Base-by-base conservation (phyloP, 2,113 vertebrate genomes). In the Camelus bactrianus region DNA sequence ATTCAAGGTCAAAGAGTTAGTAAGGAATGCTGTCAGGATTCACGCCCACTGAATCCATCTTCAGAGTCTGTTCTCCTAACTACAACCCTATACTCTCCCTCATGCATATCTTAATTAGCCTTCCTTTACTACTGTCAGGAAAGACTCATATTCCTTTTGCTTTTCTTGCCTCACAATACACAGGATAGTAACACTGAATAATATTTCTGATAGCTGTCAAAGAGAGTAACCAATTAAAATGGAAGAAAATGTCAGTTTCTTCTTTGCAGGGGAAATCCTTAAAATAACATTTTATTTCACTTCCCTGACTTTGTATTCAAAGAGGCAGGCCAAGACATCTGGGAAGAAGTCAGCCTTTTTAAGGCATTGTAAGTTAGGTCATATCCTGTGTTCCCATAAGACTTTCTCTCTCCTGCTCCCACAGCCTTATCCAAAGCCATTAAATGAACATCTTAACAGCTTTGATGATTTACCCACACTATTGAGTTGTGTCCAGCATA, bases 191-290 rank as follows among this genome's bases (percentile, higher is more conserved):
- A 93, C 85, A 81, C 56, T 84, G 73, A 92, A 93, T 97, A 96
- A 95, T 81, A 97, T 84, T 70, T 15, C 20, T 95, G 73, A 75
- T 69, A 75, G 38, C 81, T 86, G 81, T 96, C 93, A 93, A 73
- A 90, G 69, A 42, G 13, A 77, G 14, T 1, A 93, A 83, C 50
- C 28, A 91, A 93, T 3, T 5, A 95, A 83, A 24, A 67, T 50
- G 52, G 82, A 95, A 88, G 70, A 95, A 95, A 96, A 10, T 30
- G 6, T 77, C 28, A 77, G 10, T 87, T 90, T 96, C 65, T 90
- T 10, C 42, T 97, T 54, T 52, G 10, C 96, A 65, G 17, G 13
- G 73, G 11, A 94, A 89, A 94, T 87, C 52, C 87, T 83, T 97
- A 77, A 95, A 65, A 50, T 83, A 89, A 92, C 56, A 95, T 65